These are phyloP conservation scores for Patella pellucida DNA, from an alignment of 2,888 invertebrate species.

Conservation along the genomic window DNA sequence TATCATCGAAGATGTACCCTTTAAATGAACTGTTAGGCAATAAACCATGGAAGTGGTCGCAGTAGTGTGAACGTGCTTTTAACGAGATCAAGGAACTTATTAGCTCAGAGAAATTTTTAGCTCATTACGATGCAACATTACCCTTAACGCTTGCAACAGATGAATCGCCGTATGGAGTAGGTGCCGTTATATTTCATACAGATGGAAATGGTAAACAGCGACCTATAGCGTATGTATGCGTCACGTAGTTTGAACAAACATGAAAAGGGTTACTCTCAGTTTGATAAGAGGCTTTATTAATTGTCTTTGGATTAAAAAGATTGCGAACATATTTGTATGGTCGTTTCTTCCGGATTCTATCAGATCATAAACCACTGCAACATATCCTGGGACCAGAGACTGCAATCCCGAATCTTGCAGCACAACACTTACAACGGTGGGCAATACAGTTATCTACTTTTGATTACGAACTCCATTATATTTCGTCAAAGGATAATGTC, in stretches of 20 bases:
- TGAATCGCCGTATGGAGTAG: constrained; percentile 27
- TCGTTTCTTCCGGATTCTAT: constrained; percentile 19
- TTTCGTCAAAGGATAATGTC: not conserved
- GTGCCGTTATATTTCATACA: constrained; percentile 24
- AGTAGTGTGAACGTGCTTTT: constrained; percentile 16
- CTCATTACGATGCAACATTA: constrained; percentile 19
- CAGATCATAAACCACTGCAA: constrained; percentile 41
- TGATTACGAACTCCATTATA: constrained; percentile 15
- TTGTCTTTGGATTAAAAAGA: constrained; percentile 22
- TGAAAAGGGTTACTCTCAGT: constrained; percentile 57
- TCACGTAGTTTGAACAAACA: constrained; percentile 12
- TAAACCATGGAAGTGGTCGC: constrained; percentile 16
- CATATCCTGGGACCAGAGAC: constrained; percentile 1
- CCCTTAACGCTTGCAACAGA: constrained; percentile 16
- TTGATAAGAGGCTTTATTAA: constrained; percentile 68
- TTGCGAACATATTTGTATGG: constrained; percentile 51
- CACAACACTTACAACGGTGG: constrained; percentile 13
- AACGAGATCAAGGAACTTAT: constrained; percentile 1
- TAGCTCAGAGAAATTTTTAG: constrained; percentile 18
- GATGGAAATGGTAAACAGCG: constrained; percentile 15
- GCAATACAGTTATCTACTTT: constrained; percentile 15
- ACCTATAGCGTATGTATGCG: constrained; percentile 24
- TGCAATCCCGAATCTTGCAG: constrained; percentile 14
- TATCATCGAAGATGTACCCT: constrained; percentile 13
- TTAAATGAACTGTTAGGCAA: constrained; percentile 15